phyloP scores from a whole-genome alignment of 2,888 invertebrate genomes.

The Pristionchus mayeri region DNA sequence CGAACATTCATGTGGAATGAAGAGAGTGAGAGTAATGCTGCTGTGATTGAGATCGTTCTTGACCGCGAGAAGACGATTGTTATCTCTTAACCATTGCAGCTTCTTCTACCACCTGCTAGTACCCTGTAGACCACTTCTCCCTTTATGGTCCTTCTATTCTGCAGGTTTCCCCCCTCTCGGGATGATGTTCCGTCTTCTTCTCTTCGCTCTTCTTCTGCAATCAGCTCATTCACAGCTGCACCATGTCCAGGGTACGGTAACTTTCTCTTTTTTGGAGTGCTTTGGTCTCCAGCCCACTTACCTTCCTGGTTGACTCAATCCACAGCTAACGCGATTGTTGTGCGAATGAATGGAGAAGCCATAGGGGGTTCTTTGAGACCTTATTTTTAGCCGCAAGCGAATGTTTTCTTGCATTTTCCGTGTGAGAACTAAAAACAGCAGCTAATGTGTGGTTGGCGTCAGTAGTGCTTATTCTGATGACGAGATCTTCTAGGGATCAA shows the following conservation, averaged over 20 bases:
- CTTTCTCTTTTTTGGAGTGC: too few relatives aligned
- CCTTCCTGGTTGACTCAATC: too few relatives aligned
- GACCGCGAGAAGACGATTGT: background rate
- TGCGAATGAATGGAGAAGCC: too few relatives aligned
- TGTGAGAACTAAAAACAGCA: too few relatives aligned
- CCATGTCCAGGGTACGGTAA: constrained; percentile 43
- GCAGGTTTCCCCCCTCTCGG: background rate
- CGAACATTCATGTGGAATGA: too few relatives aligned
- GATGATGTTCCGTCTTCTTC: constrained; percentile 18
- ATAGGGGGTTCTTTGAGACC: too few relatives aligned
- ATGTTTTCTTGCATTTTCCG: too few relatives aligned
- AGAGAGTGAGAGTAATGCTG: background rate
- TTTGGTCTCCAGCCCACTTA: too few relatives aligned
- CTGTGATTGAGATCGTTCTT: background rate
- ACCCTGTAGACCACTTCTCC: background rate
- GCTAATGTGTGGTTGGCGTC: too few relatives aligned
- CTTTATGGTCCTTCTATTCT: background rate
- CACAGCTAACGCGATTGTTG: too few relatives aligned
- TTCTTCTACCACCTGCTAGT: background rate
- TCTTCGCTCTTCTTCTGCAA: constrained; percentile 37
- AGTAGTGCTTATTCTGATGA: too few relatives aligned
- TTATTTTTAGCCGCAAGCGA: too few relatives aligned
- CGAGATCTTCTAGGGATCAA: constrained; percentile 49
- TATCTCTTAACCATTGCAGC: background rate
- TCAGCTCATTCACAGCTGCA: background rate